Conservation (phyloP, 2,888 invertebrate genomes). For the Nowickia ferox region DNA sequence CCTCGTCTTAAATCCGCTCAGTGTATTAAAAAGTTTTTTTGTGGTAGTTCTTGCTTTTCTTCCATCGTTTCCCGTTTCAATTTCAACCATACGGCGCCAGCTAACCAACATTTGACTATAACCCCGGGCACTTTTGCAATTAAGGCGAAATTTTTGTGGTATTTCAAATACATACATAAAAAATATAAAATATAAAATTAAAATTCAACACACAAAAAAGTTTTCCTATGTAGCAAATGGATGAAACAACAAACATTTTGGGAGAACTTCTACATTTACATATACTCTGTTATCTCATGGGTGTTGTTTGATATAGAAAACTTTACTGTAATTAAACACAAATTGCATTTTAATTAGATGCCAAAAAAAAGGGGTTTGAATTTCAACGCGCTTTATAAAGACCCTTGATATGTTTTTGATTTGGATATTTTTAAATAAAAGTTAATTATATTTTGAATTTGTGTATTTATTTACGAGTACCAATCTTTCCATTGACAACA, state of each 20-base stretch:
- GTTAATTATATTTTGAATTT: slow-evolving; percentile 40
- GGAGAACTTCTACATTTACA: background rate
- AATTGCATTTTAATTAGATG: slow-evolving; percentile 74
- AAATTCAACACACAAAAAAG: slow-evolving; percentile 40
- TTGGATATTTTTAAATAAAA: background rate
- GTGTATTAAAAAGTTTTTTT: slow-evolving; percentile 31
- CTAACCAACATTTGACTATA: slow-evolving; percentile 62
- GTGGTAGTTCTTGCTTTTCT: background rate
- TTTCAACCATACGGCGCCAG: slow-evolving; percentile 55
- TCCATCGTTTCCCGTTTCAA: slow-evolving; percentile 16
- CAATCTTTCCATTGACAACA: background rate
- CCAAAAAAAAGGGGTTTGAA: background rate
- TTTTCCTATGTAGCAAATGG: slow-evolving; percentile 17
- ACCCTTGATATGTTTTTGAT: slow-evolving; percentile 13
- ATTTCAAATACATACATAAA: slow-evolving; percentile 30
- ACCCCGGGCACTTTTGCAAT: slow-evolving; percentile 75
- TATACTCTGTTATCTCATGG: slow-evolving; percentile 25
- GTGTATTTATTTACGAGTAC: background rate
- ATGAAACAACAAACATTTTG: slow-evolving; percentile 43
- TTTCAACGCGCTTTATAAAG: background rate
- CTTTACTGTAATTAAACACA: slow-evolving; percentile 67
- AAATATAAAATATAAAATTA: slow-evolving; percentile 24
- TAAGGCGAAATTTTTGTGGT: slow-evolving; percentile 73
- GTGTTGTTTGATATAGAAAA: slow-evolving; percentile 44
- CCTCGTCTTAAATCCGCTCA: background rate